Evolutionary conservation across 1,140 invertebrate genomes (phyloP), one percentile per base, ranked within the genome.

Genomic region (Drosophila sturtevanti): DNA sequence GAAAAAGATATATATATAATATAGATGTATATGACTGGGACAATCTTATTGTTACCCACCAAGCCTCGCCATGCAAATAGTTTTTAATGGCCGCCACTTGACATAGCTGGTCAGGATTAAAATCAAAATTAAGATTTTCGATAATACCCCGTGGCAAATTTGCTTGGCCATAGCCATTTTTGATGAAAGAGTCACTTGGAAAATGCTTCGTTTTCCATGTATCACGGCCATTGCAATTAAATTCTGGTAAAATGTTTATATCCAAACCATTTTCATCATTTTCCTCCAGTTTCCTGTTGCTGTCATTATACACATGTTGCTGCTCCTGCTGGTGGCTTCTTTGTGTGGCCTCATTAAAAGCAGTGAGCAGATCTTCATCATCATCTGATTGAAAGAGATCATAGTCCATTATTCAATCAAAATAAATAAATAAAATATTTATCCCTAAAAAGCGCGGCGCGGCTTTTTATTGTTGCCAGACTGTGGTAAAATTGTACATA

Each of bases 321-420:
- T 31, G 51, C 9, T 54, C 31, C n/a, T 60, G 66, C 9, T 61
- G 48, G 12, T 71, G 54, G 7, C 41, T 18, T 44, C 16, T 18
- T 63, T 89, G 77, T 14, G 90, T 85, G 34, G 79, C 81, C 63
- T 76, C 68, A 12, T 84, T 14, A 56, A 70, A 85, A 18, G 86
- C 75, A 12, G 63, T 76, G 3, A 91, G 70, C 35, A 91, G 76
- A 14, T 90, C 90, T 54, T 91, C 90, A 34, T 91, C 90, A 38
- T 91, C 90, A 38, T 91, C 90, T 5, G 81, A 85, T 63, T 91
- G 89, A 58, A 91, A 91, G 6, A 91, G 68, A 69, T 91, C 85
- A 65, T 91, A 91, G 58, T 91, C 90, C 90, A 91, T 91, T 37
- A 34, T 55, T 0, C 2, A 16, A 48, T 44, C 9, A 7, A 44